These are phyloP conservation scores for Agrochola circellaris DNA, from an alignment of 2,888 invertebrate genomes.

Conservation along the genomic window DNA sequence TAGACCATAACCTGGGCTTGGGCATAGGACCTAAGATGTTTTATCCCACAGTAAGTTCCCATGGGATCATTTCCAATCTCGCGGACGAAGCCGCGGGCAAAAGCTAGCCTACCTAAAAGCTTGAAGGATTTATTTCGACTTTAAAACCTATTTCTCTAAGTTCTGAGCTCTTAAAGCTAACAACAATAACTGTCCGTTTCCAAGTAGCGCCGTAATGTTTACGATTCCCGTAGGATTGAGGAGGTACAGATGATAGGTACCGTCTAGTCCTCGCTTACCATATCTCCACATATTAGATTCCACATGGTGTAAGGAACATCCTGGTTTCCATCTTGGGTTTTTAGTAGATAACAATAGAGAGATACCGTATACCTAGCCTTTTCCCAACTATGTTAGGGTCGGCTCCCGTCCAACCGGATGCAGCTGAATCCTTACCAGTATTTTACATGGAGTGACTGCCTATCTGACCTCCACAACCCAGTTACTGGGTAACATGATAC, in stretches of 20 bases:
- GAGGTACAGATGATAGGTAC: background rate
- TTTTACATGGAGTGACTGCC: too few species aligned
- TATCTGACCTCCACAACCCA: too few species aligned
- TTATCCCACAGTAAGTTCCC: too few species aligned
- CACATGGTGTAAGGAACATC: background rate
- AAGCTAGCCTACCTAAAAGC: background rate
- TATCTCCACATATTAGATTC: too few species aligned
- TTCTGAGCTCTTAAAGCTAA: constrained; percentile 39
- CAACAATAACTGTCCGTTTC: constrained; percentile 34
- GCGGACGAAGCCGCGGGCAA: background rate
- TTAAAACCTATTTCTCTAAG: constrained; percentile 42
- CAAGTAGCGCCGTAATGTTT: constrained; percentile 32
- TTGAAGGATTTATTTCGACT: constrained; percentile 13
- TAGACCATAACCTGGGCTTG: too few species aligned
- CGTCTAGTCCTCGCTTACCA: background rate
- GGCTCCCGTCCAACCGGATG: too few species aligned
- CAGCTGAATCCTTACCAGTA: too few species aligned
- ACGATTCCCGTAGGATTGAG: constrained; percentile 27
- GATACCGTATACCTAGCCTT: too few species aligned
- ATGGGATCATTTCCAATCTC: background rate
- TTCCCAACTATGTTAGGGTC: too few species aligned
- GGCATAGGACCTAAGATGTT: background rate
- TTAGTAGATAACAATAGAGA: background rate
- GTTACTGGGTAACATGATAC: too few species aligned
- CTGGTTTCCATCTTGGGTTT: background rate